phyloP scores from a whole-genome alignment of 2,888 invertebrate species.

The Trichacis sp. region DNA sequence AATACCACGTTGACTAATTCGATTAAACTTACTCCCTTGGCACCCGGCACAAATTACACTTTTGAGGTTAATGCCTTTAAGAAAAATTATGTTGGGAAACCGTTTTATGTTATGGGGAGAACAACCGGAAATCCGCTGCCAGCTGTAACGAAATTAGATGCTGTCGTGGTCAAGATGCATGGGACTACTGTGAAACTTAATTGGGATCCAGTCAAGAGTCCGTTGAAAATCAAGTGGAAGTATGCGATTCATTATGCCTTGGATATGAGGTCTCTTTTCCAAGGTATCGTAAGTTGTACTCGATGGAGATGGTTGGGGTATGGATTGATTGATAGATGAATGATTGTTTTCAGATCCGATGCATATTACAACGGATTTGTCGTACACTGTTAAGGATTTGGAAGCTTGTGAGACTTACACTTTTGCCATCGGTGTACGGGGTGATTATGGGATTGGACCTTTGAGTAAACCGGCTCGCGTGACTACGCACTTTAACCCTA shows the following conservation, averaged over 20 bases:
- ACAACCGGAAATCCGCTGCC: conserved; percentile 72
- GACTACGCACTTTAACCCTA: conserved; percentile 74
- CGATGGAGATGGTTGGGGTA: too few species aligned
- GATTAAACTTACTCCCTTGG: conserved; percentile 60
- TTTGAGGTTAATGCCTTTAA: conserved; percentile 77
- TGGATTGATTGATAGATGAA: too few species aligned
- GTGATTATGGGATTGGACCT: conserved; percentile 77
- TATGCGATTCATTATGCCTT: conserved; percentile 82
- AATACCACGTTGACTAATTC: conserved; percentile 70
- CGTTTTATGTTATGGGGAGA: conserved; percentile 68
- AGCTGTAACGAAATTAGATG: conserved; percentile 69
- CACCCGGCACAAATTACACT: conserved; percentile 70
- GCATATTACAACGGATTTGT: conserved; percentile 71
- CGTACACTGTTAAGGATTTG: conserved; percentile 73
- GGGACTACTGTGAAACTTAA: conserved; percentile 75
- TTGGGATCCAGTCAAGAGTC: conserved; percentile 76
- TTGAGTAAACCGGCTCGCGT: conserved; percentile 71
- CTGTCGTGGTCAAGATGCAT: conserved; percentile 71
- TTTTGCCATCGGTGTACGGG: conserved; percentile 78
- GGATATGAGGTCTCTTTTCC: conserved; percentile 72
- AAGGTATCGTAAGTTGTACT: too few species aligned
- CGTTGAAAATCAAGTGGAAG: conserved; percentile 72
- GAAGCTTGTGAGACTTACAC: conserved; percentile 82
- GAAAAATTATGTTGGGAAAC: conserved; percentile 72
- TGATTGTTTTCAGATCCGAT: conserved; percentile 68